Conservation (phyloP, 2,797 vertebrate species). For the Denticeps clupeoides region DNA sequence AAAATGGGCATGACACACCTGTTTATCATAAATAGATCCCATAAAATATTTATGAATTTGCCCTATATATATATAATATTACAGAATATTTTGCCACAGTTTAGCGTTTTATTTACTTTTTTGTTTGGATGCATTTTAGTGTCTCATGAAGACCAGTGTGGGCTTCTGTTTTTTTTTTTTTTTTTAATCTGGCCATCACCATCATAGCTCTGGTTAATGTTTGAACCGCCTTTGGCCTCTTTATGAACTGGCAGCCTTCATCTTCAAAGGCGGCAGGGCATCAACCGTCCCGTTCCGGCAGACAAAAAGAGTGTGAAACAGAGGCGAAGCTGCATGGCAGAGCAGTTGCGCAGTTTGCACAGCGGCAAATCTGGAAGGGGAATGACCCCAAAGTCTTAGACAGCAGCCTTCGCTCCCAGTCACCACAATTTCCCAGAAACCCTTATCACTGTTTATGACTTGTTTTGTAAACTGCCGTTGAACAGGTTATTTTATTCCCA, state of each 20-base stretch:
- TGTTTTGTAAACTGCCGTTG: slow-evolving; percentile 44
- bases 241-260: slow-evolving; percentile 63
- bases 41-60: no score
- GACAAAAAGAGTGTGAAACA: slow-evolving; percentile 44
- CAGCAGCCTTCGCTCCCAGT: slow-evolving; percentile 29
- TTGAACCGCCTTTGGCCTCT: slow-evolving; percentile 56
- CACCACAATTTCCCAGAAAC: slow-evolving; percentile 18
- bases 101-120: no score
- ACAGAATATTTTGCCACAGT: no score
- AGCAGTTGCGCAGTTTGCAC: slow-evolving; percentile 47
- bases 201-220: slow-evolving; percentile 69
- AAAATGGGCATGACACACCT: no score
- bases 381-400: slow-evolving; percentile 34
- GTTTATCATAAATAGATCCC: no score
- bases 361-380: slow-evolving; percentile 39
- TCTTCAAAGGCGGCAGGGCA: slow-evolving; percentile 61
- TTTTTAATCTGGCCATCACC: slow-evolving; percentile 25
- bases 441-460: slow-evolving; percentile 53
- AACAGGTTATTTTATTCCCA: neutral
- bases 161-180: slow-evolving; percentile 4
- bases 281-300: slow-evolving; percentile 46
- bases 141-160: neutral
- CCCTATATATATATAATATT: no score
- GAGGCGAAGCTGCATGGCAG: slow-evolving; percentile 56
- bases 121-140: no score